Base-by-base conservation (phyloP, 2,113 vertebrate species). In the Xyliphius kryptos region DNA sequence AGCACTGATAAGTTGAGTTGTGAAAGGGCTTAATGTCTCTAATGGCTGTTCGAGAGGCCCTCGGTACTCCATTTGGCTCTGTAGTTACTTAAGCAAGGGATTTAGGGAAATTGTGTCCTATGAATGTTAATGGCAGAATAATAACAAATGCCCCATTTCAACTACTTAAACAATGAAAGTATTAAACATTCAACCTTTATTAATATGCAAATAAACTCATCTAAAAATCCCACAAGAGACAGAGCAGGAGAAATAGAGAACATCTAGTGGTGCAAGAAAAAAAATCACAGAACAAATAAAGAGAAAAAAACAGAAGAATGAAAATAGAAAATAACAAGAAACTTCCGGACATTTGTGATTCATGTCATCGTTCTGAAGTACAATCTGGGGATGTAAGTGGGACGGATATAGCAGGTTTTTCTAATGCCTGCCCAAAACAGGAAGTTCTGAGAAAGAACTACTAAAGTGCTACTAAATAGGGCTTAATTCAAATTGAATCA, bases 141-240 rank as follows among this genome's bases (percentile, higher is more conserved):
- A 92, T 91, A 90, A 89, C 84, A 86, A 74, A 80, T 85, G 87
- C 79, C 81, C 82, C 79, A 20, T 88, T 90, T 89, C 85, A 87
- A 85, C 85, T 85, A 87, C 89, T 91, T 93, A 91, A 91, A 95
- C 92, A 93, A 97, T 91, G 86, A 88, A 92, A 90, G 89, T 89
- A 83, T 87, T 82, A 86, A 90, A 89, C 88, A 91, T 89, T 90
- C 90, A 83, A 86, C 86, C 62, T 86, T 91, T 88, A 90, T 92
- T 91, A 90, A 85, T 85, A 92, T 91, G 89, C 87, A 92, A 91
- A 91, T 90, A 75, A 69, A 87, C 84, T 90, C 79, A 84, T 86
- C 88, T 90, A 87, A 88, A 87, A 91, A 89, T 88, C 87, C 87
- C 89, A 89, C 87, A 82, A 84, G 89, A 89, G 90, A 90, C 80